Conservation (phyloP, 2,888 invertebrate genomes). For the Toxonevra muliebris region DNA sequence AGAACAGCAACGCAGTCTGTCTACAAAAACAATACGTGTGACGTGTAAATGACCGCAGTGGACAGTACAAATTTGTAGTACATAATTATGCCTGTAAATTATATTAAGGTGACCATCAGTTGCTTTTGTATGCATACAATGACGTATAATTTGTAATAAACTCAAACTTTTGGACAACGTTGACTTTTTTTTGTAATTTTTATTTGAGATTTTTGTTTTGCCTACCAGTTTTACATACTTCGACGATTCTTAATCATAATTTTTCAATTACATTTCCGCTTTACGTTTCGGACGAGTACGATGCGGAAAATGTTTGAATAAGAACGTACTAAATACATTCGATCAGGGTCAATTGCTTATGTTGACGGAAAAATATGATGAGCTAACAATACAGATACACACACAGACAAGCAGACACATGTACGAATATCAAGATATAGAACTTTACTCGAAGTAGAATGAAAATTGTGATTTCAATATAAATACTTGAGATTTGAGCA, state of each 20-base stretch:
- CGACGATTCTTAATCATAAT: neutral
- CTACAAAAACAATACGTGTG: constrained; percentile 28
- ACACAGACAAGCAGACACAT: neutral
- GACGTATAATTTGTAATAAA: too few relatives aligned
- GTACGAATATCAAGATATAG: too few relatives aligned
- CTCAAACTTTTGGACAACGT: too few relatives aligned
- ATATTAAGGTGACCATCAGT: constrained; percentile 42
- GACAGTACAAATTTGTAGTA: neutral
- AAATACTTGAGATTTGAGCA: constrained; percentile 18
- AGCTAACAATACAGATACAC: constrained; percentile 15
- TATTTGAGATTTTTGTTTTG: too few relatives aligned
- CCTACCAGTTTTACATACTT: too few relatives aligned
- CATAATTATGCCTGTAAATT: too few relatives aligned
- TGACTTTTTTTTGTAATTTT: too few relatives aligned
- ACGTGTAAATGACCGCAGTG: constrained; percentile 36
- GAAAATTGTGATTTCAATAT: too few relatives aligned
- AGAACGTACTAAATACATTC: neutral
- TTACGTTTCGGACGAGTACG: constrained; percentile 16
- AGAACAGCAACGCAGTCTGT: neutral
- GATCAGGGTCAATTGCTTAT: constrained; percentile 11
- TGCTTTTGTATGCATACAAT: too few relatives aligned
- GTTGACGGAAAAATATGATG: neutral
- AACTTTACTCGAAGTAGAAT: too few relatives aligned
- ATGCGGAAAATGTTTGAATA: constrained; percentile 47
- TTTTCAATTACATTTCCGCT: constrained; percentile 51